These are phyloP conservation scores for Paracyclopina nana DNA, from an alignment of 1,140 invertebrate species.

Conservation along the genomic window DNA sequence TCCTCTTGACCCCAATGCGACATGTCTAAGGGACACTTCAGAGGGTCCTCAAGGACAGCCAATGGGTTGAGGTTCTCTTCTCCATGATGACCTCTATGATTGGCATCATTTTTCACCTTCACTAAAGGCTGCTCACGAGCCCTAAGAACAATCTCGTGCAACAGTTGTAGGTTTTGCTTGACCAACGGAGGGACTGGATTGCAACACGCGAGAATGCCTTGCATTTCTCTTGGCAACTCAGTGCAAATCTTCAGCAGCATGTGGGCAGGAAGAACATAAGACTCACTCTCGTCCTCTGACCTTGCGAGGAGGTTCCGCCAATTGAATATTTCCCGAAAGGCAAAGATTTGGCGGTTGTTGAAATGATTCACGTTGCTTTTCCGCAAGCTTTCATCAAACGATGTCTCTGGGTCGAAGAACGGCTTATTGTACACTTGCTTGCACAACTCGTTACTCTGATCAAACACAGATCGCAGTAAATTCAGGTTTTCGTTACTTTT, in stretches of 20 bases:
- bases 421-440: slow-evolving; percentile 23
- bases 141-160: slow-evolving; percentile 53
- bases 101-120: too few relatives aligned
- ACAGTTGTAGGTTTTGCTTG: slow-evolving; percentile 43
- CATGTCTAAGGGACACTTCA: too few relatives aligned
- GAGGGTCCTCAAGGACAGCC: too few relatives aligned
- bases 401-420: neutral
- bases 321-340: slow-evolving; percentile 29
- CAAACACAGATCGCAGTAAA: slow-evolving; percentile 44
- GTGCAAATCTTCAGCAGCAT: slow-evolving; percentile 81
- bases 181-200: slow-evolving; percentile 77
- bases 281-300: slow-evolving; percentile 68
- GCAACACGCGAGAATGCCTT: slow-evolving; percentile 81
- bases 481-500: slow-evolving; percentile 44
- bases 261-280: slow-evolving; percentile 83
- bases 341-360: slow-evolving; percentile 11
- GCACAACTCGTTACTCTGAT: slow-evolving; percentile 49
- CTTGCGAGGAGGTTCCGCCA: slow-evolving; percentile 77
- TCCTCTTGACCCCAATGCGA: too few relatives aligned
- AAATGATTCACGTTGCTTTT: slow-evolving; percentile 6
- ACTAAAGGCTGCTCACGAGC: slow-evolving; percentile 39
- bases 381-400: neutral
- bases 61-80: too few relatives aligned
- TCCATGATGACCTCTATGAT: too few relatives aligned
- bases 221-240: slow-evolving; percentile 71